A percentile compares a stretch with the other conserved stretches of the same genome.
These are phyloP conservation scores for Calliopum simillimum DNA, from an alignment of 2,888 invertebrate genomes.

Conservation along the genomic window DNA sequence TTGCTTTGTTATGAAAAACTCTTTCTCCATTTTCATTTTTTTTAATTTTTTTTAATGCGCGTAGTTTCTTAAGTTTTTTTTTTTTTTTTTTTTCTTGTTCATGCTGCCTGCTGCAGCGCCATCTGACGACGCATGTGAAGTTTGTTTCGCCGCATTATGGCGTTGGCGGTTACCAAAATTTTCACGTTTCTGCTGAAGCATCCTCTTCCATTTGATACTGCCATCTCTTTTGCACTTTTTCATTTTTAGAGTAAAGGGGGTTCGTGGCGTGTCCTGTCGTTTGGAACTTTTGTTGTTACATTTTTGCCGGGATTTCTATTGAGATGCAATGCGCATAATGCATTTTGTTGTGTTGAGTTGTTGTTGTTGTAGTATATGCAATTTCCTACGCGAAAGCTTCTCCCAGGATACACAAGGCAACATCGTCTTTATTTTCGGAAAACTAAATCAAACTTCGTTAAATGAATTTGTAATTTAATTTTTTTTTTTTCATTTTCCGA, in stretches of 20 bases:
- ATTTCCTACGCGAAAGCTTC: constrained; percentile 28
- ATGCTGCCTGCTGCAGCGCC: constrained; percentile 24
- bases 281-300: constrained; percentile 13
- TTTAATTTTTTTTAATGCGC: too few species aligned
- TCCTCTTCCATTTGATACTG: neutral
- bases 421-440: too few species aligned
- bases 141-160: constrained; percentile 25
- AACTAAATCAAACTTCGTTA: too few species aligned
- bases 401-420: constrained; percentile 20
- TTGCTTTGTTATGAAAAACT: neutral
- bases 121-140: constrained; percentile 36
- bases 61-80: neutral
- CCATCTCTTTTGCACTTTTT: constrained; percentile 29
- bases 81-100: neutral
- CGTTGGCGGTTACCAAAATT: constrained; percentile 48
- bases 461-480: too few species aligned
- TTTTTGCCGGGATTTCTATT: constrained; percentile 34
- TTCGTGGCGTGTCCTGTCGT: neutral
- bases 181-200: constrained; percentile 43
- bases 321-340: constrained; percentile 38
- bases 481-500: too few species aligned
- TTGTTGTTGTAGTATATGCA: constrained; percentile 11
- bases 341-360: constrained; percentile 15
- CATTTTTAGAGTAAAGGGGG: neutral
- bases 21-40: neutral